Conservation (phyloP, 2,888 invertebrate species). For the Eilema griseolum region DNA sequence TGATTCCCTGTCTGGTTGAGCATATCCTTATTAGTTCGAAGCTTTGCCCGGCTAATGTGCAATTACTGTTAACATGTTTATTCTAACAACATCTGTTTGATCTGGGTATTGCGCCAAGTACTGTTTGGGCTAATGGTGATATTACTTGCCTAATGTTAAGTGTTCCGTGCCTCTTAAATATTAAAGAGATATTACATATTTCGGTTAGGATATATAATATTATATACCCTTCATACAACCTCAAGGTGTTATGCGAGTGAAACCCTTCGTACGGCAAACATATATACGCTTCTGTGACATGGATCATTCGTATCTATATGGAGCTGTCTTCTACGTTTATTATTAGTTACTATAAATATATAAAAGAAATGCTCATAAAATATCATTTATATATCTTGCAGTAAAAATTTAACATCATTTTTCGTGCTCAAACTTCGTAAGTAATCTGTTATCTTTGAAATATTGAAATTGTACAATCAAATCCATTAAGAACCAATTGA, state of each 20-base stretch:
- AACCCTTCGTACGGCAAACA: too few species aligned
- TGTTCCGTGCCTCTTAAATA: slow-evolving; percentile 3
- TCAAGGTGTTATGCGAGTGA: too few species aligned
- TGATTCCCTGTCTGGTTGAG: slow-evolving; percentile 10
- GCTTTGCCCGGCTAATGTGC: slow-evolving; percentile 14
- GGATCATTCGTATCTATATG: too few species aligned
- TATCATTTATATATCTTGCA: too few species aligned
- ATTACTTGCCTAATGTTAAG: slow-evolving; percentile 9
- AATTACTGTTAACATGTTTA: slow-evolving; percentile 20
- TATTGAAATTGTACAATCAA: neutral
- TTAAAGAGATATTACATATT: neutral
- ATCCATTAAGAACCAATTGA: neutral
- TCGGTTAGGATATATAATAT: too few species aligned
- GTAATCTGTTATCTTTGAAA: neutral
- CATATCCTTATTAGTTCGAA: slow-evolving; percentile 17
- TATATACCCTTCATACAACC: too few species aligned
- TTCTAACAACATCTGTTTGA: slow-evolving; percentile 20
- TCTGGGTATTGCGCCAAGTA: slow-evolving; percentile 7
- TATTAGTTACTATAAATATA: neutral
- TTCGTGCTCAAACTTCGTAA: neutral
- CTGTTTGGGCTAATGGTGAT: slow-evolving; percentile 5
- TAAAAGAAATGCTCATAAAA: neutral
- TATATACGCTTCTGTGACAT: too few species aligned
- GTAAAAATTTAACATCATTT: too few species aligned
- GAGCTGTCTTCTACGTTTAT: neutral